These are phyloP conservation scores for Oryzias woworae DNA, from an alignment of 2,113 vertebrate species.

Conservation along the genomic window DNA sequence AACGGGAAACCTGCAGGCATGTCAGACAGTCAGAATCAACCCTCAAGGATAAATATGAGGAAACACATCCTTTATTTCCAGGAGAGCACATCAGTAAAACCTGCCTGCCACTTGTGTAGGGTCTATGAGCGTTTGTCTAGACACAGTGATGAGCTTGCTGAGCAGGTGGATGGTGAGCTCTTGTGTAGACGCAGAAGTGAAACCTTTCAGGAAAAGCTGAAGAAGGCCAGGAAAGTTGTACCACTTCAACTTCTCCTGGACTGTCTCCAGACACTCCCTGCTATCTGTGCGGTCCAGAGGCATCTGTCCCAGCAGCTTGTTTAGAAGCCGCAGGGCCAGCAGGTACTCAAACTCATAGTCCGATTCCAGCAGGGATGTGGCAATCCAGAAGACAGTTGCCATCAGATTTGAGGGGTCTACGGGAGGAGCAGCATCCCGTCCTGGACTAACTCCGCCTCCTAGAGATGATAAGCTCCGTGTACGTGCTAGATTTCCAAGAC, in stretches of 20 bases:
- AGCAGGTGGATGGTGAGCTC: slow-evolving; percentile 98
- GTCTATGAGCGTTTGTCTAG: slow-evolving; percentile 89
- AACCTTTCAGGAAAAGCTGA: slow-evolving; percentile 97
- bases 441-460: slow-evolving; percentile 76
- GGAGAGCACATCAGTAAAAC: neutral
- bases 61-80: neutral
- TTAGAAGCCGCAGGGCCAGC: slow-evolving; percentile 92
- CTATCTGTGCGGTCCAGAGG: slow-evolving; percentile 92
- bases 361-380: slow-evolving; percentile 91
- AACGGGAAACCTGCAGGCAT: slow-evolving; percentile 89
- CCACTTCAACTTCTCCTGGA: slow-evolving; percentile 94
- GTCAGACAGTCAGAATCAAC: neutral
- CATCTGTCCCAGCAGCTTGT: slow-evolving; percentile 93
- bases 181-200: slow-evolving; percentile 94
- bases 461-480: slow-evolving; percentile 95
- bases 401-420: slow-evolving; percentile 93
- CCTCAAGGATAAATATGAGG: neutral
- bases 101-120: slow-evolving; percentile 91
- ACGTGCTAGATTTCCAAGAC: slow-evolving; percentile 90
- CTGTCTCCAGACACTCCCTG: slow-evolving; percentile 89
- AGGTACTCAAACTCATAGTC: slow-evolving; percentile 99
- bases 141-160: slow-evolving; percentile 93
- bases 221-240: slow-evolving; percentile 95
- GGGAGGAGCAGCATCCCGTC: slow-evolving; percentile 76
- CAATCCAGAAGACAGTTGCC: slow-evolving; percentile 98